Percentiles rank a stretch among this genome's conserved stretches.
Conservation (phyloP, 1,140 invertebrate genomes). For the Teleogryllus occipitalis region DNA sequence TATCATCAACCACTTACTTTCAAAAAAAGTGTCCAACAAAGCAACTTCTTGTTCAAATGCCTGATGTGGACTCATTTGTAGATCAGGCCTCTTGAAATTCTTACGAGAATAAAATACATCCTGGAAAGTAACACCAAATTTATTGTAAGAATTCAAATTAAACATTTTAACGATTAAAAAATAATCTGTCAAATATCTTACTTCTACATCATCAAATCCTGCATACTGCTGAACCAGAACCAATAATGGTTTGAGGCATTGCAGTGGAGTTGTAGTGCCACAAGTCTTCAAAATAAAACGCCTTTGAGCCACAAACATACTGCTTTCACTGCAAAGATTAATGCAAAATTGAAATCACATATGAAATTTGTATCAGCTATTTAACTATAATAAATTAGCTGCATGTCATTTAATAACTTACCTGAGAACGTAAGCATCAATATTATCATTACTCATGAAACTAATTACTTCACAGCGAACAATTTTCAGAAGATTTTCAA, state of each 20-base stretch:
- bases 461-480: conserved; percentile 96
- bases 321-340: conserved; percentile 79
- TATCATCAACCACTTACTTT: conserved; percentile 42
- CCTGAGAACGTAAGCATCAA: conserved; percentile 96
- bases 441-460: conserved; percentile 73
- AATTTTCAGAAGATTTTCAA: conserved; percentile 79
- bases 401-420: conserved; percentile 39
- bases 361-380: not conserved
- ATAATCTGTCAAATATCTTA: conserved; percentile 32
- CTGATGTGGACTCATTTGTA: conserved; percentile 77
- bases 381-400: not conserved
- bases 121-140: conserved; percentile 42
- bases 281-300: conserved; percentile 97
- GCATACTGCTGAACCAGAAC: conserved; percentile 75
- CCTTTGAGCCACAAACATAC: conserved; percentile 91
- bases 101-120: conserved; percentile 95
- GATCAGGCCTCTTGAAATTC: conserved; percentile 88
- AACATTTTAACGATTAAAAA: not conserved
- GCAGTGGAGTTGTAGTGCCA: conserved; percentile 92
- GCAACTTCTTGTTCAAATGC: conserved; percentile 86
- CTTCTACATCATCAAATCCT: conserved; percentile 71
- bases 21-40: conserved; percentile 76
- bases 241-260: conserved; percentile 79
- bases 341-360: not conserved
- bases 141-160: not conserved